phyloP scores from a whole-genome alignment of 2,888 invertebrate genomes.

The Erebia palarica region DNA sequence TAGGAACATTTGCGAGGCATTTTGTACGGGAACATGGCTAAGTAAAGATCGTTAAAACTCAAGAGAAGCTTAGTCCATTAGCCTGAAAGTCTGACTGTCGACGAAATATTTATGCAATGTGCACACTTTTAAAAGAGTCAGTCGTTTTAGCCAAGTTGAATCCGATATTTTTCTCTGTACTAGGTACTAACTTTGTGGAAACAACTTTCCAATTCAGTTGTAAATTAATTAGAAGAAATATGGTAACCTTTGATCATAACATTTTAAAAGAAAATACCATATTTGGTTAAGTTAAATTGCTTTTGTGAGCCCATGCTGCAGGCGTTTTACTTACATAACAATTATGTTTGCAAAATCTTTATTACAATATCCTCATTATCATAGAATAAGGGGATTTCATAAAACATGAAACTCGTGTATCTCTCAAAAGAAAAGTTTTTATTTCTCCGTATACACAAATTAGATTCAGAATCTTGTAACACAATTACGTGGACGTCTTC shows the following conservation, averaged over 20 bases:
- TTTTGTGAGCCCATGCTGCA: neutral
- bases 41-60: slow-evolving; percentile 76
- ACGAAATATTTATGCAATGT: slow-evolving; percentile 50
- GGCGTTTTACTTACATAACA: neutral
- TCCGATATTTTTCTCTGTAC: neutral
- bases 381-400: slow-evolving; percentile 17
- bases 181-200: neutral
- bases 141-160: neutral
- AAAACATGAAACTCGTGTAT: slow-evolving; percentile 30
- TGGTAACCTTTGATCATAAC: neutral
- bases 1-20: slow-evolving; percentile 57
- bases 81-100: slow-evolving; percentile 50
- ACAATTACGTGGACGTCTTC: slow-evolving; percentile 39
- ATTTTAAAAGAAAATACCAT: neutral
- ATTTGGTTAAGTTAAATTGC: neutral
- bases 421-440: slow-evolving; percentile 38
- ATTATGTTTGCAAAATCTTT: slow-evolving; percentile 6
- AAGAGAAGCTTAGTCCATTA: slow-evolving; percentile 75
- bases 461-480: slow-evolving; percentile 42
- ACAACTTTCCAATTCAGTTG: neutral
- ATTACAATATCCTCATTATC: slow-evolving; percentile 1
- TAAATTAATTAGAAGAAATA: neutral
- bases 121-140: slow-evolving; percentile 34
- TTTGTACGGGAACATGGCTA: slow-evolving; percentile 67
- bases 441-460: slow-evolving; percentile 41